These are phyloP conservation scores for Dryococelus australis DNA, from an alignment of 2,888 invertebrate genomes.

Conservation along the genomic window DNA sequence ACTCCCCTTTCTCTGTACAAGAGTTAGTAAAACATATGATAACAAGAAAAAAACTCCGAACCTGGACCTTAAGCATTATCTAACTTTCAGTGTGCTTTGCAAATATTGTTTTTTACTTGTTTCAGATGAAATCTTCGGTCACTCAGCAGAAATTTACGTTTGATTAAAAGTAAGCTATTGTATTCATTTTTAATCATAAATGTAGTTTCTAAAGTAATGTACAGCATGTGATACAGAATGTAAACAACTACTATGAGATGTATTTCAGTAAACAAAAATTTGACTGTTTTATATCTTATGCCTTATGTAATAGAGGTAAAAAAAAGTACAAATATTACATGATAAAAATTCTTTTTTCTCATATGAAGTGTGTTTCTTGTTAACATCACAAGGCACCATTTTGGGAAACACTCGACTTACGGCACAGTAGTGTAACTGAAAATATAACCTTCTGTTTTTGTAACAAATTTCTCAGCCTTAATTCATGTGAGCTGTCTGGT, in stretches of 20 bases:
- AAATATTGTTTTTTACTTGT: neutral
- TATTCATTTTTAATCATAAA: neutral
- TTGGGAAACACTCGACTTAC: neutral
- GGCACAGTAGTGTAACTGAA: neutral
- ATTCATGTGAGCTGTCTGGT: neutral
- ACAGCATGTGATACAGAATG: neutral
- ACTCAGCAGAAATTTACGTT: neutral
- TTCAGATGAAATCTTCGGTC: constrained; percentile 1
- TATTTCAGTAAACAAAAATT: no score
- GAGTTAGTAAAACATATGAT: no score
- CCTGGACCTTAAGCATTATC: neutral
- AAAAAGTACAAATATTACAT: neutral
- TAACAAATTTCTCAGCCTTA: neutral
- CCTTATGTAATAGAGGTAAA: no score
- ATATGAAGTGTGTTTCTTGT: neutral
- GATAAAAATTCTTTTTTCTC: neutral
- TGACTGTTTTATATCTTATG: no score
- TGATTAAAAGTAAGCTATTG: neutral
- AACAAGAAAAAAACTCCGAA: neutral
- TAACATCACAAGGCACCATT: neutral
- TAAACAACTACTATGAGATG: no score
- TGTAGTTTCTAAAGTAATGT: neutral
- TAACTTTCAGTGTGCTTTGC: no score
- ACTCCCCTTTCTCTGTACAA: no score
- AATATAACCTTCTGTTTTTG: neutral